These are phyloP conservation scores for Trichonephila clavata DNA, from an alignment of 1,140 invertebrate genomes.

Conservation along the genomic window DNA sequence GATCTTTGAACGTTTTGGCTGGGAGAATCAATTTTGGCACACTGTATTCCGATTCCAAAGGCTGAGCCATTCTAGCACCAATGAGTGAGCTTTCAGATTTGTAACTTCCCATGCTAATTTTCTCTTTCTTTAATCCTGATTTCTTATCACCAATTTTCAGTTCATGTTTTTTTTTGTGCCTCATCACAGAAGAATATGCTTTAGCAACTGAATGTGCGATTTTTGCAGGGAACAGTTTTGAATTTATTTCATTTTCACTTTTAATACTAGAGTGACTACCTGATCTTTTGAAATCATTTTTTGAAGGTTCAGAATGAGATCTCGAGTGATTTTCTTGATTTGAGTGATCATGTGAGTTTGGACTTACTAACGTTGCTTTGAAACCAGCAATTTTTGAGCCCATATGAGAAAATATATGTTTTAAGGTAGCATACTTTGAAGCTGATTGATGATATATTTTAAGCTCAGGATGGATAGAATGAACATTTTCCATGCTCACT, in stretches of 20 bases:
- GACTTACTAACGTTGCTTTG: constrained; percentile 56
- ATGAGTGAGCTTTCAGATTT: constrained; percentile 90
- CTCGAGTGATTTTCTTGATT: neutral
- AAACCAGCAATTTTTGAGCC: constrained; percentile 78
- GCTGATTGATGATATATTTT: constrained; percentile 87
- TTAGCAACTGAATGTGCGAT: constrained; percentile 79
- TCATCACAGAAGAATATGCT: constrained; percentile 80
- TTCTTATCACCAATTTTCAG: constrained; percentile 77
- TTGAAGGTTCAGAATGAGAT: neutral
- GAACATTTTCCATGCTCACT: constrained; percentile 81
- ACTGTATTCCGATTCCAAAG: constrained; percentile 87
- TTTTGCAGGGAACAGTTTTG: constrained; percentile 75
- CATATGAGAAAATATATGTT: constrained; percentile 81
- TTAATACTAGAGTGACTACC: constrained; percentile 71
- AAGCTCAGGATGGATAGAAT: constrained; percentile 87
- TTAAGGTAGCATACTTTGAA: constrained; percentile 81
- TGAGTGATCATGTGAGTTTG: constrained; percentile 1
- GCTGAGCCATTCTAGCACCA: constrained; percentile 89
- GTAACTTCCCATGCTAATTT: constrained; percentile 81
- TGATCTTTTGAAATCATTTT: constrained; percentile 51
- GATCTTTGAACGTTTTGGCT: constrained; percentile 77
- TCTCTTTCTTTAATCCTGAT: constrained; percentile 62
- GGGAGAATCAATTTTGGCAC: constrained; percentile 86
- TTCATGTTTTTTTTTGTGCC: constrained; percentile 79
- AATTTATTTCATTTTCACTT: constrained; percentile 73